These are phyloP conservation scores for Cheilosia pagana DNA, from an alignment of 2,888 invertebrate genomes.

Conservation along the genomic window DNA sequence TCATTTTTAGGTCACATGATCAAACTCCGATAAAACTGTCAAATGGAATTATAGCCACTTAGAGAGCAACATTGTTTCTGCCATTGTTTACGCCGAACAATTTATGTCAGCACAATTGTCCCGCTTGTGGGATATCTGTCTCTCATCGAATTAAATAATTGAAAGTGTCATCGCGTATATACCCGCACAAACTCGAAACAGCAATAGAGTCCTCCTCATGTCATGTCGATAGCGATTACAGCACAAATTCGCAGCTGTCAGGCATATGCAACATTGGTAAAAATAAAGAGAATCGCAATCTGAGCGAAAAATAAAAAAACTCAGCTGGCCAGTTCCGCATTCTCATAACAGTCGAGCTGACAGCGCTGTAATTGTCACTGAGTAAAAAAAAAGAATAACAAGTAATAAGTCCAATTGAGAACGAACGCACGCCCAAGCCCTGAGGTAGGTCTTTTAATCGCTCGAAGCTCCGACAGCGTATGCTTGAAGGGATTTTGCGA, in stretches of 20 bases:
- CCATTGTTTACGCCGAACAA: slow-evolving; percentile 44
- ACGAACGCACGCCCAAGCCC: slow-evolving; percentile 31
- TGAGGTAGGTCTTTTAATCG: slow-evolving; percentile 27
- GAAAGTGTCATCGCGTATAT: slow-evolving; percentile 43
- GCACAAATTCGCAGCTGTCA: slow-evolving; percentile 41
- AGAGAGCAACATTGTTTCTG: slow-evolving; percentile 15
- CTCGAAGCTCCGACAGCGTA: slow-evolving; percentile 37
- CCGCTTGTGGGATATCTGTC: slow-evolving; percentile 10
- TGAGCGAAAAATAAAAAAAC: slow-evolving; percentile 13
- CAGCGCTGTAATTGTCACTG: slow-evolving; percentile 52
- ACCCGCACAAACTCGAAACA: background rate
- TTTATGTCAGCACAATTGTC: slow-evolving; percentile 50
- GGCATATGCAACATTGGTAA: background rate
- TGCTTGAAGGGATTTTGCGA: slow-evolving; percentile 58
- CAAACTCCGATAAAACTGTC: slow-evolving; percentile 62
- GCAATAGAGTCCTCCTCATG: slow-evolving; percentile 35
- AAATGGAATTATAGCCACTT: slow-evolving; percentile 44
- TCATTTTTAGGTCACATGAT: slow-evolving; percentile 48
- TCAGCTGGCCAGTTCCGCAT: slow-evolving; percentile 54
- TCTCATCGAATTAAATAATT: slow-evolving; percentile 61
- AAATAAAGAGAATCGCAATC: slow-evolving; percentile 30
- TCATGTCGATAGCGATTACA: slow-evolving; percentile 48
- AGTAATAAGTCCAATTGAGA: slow-evolving; percentile 48
- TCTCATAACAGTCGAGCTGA: slow-evolving; percentile 51
- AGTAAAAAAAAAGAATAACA: slow-evolving; percentile 54